These are phyloP conservation scores for Pogoniulus pusillus DNA, from an alignment of 2,797 vertebrate species.

Conservation along the genomic window DNA sequence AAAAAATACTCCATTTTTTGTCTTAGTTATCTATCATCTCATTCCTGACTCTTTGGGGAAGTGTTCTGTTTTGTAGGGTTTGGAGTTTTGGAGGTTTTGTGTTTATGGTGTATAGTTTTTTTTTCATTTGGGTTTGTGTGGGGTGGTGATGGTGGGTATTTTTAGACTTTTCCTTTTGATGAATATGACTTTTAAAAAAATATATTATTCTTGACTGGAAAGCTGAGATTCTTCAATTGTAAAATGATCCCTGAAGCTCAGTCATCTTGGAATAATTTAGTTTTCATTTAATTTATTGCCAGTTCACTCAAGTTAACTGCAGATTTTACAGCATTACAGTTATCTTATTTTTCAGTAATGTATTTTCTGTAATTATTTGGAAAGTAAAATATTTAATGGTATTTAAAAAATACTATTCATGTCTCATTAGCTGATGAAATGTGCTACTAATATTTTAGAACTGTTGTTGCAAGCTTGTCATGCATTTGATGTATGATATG, in stretches of 20 bases:
- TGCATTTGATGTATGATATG: background rate
- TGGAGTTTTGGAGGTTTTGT: background rate
- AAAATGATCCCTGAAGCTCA: background rate
- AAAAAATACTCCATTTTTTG: background rate
- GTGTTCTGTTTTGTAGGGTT: background rate
- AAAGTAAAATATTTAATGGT: background rate
- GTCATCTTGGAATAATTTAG: background rate
- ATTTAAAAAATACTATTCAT: background rate
- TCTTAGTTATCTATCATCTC: background rate
- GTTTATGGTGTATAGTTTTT: background rate
- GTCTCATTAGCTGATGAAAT: background rate
- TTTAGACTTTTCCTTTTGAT: background rate
- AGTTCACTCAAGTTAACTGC: background rate
- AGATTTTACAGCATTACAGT: background rate
- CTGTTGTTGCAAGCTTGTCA: background rate
- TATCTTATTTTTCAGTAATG: background rate
- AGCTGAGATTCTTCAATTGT: background rate
- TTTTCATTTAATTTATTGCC: slow-evolving; percentile 1
- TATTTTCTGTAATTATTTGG: background rate
- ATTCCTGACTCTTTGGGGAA: background rate
- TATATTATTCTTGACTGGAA: background rate
- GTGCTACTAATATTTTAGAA: background rate
- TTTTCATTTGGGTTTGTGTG: background rate
- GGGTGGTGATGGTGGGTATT: background rate
- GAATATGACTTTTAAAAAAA: background rate